Conservation (phyloP, 1,140 invertebrate species). For the Zeugodacus cucurbitae region DNA sequence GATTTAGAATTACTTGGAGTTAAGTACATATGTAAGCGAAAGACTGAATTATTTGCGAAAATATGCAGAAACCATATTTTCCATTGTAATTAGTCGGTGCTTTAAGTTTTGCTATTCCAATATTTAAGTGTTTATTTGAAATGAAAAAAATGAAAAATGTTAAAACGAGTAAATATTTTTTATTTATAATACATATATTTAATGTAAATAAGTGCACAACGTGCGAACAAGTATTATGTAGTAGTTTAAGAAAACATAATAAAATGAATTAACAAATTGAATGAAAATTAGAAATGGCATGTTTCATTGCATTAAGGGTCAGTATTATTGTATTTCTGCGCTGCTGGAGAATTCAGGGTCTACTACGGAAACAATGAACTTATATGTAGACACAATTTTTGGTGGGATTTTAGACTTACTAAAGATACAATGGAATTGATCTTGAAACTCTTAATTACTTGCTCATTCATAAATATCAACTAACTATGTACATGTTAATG, state of each 20-base stretch:
- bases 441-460: too few relatives aligned
- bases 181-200: not conserved
- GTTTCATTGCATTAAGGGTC: not conserved
- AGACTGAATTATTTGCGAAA: conserved; percentile 30
- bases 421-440: too few relatives aligned
- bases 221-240: conserved; percentile 14
- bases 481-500: too few relatives aligned
- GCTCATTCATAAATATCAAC: too few relatives aligned
- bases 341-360: too few relatives aligned
- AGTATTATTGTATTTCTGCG: too few relatives aligned
- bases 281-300: not conserved
- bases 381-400: too few relatives aligned
- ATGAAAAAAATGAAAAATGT: not conserved
- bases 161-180: not conserved
- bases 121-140: not conserved
- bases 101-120: not conserved
- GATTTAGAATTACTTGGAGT: not conserved
- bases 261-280: not conserved
- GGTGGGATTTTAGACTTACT: too few relatives aligned
- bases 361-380: too few relatives aligned
- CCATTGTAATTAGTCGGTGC: conserved; percentile 8
- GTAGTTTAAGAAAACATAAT: not conserved
- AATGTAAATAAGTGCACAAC: not conserved
- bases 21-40: not conserved
- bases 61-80: conserved; percentile 8